Base-by-base conservation (phyloP, 2,888 invertebrate species). In the Zhuqinia jingwanae region DNA sequence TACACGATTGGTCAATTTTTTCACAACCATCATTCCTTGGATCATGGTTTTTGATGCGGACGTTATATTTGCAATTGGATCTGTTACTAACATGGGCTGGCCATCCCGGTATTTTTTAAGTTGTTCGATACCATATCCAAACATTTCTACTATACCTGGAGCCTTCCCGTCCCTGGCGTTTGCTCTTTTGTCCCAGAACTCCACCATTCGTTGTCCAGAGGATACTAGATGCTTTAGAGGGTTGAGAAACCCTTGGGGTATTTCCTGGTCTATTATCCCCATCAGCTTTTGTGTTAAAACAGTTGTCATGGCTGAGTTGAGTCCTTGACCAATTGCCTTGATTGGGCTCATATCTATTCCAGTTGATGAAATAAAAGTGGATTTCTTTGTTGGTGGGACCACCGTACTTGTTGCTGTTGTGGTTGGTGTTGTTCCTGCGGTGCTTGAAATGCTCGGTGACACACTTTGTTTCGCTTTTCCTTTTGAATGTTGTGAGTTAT, bases 51-150 rank as follows among this genome's bases (percentile, higher is more conserved):
- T 90, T 10, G 90, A 89, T 0, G 91, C 87, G 1, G 91, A 89
- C 1, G 91, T 90, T 0, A 89, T 10, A 63, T 89, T 88, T 1
- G 88, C 87, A n/a, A 90, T 89, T 0, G 89, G 89, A 58, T 91
- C 90, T 0, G 89, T 60, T 0, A 88, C 11, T 17, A 87, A 82
- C 58, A 91, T 86, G 0, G 81, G 50, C 47, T 89, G 89, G 8
- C 91, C 91, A 85, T 91, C 91, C n/a, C 90, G 86, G 63, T 90
- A 90, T 58, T 88, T 89, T 63, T 91, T 91, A 22, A 91, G 65
- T 79, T 90, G 90, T 25, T 90, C 90, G 50, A 91, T 84, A 8
- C 91, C 91, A 88, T 90, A 90, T 3, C 90, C 91, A 63, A 91
- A 80, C 88, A 91, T 89, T 77, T 91, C 91, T 0, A 91, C 89